Percentiles rank a stretch among this genome's conserved stretches.
Evolutionary conservation across 2,113 vertebrate genomes (phyloP).

Genomic region (Phrynosoma blainvillii): DNA sequence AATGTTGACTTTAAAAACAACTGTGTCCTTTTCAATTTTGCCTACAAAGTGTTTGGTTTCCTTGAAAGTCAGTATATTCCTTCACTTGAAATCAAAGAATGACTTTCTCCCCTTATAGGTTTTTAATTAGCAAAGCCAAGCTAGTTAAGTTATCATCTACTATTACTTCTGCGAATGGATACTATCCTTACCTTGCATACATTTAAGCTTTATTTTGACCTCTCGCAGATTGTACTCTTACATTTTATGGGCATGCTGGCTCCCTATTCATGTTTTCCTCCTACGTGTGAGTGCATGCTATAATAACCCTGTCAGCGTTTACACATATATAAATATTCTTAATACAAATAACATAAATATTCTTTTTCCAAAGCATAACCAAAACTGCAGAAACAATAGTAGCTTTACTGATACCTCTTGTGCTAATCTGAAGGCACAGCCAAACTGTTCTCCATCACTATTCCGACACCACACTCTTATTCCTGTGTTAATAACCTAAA

Average conservation of each 20-base stretch:
- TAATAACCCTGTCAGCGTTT: neutral
- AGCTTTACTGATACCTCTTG: constrained; percentile 88
- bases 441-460: constrained; percentile 93
- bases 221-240: neutral
- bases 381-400: neutral
- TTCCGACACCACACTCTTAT: constrained; percentile 97
- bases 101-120: neutral
- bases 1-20: neutral
- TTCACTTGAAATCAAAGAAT: neutral
- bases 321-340: neutral
- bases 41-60: neutral
- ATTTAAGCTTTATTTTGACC: neutral
- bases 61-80: neutral
- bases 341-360: neutral
- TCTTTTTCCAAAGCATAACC: neutral
- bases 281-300: neutral
- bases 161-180: neutral
- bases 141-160: neutral
- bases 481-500: constrained; percentile 95
- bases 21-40: neutral
- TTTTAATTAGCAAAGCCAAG: neutral
- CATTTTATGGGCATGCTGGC: neutral
- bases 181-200: neutral
- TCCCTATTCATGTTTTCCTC: neutral
- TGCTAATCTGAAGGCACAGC: constrained; percentile 93